These are phyloP conservation scores for Hydractinia symbiolongicarpus DNA, from an alignment of 30 jellyfish, hydroid and myxozoan species.

Conservation along the genomic window DNA sequence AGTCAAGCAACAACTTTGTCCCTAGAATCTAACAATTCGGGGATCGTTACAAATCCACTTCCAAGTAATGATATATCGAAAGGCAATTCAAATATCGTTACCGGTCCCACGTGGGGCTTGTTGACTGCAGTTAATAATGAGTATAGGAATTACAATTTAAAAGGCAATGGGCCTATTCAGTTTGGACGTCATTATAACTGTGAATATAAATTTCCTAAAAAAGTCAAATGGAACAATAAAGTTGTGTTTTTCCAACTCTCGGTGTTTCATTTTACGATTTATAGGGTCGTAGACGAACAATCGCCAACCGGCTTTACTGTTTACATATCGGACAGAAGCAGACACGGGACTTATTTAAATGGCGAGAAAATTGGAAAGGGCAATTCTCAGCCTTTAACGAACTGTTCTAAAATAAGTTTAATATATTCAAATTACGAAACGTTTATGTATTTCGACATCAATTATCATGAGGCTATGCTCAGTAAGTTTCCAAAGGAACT, in stretches of 20 bases:
- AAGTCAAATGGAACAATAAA: no score
- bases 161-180: no score
- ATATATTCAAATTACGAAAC: not conserved
- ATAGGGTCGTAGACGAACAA: not conserved
- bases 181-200: no score
- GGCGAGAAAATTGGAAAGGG: not conserved
- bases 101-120: no score
- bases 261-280: not conserved
- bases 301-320: not conserved
- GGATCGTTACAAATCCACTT: no score
- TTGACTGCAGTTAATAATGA: no score
- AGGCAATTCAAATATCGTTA: no score
- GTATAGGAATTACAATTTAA: no score
- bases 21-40: no score
- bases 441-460: not conserved
- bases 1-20: no score
- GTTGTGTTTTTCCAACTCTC: not conserved
- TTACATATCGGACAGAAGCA: slow-evolving; percentile 2
- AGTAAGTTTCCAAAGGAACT: not conserved
- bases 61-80: no score
- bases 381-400: not conserved
- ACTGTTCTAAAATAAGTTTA: not conserved
- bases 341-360: not conserved
- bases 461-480: not conserved
- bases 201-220: no score